Percentiles rank a stretch among this genome's conserved stretches.
These are phyloP conservation scores for Tenthredo notha DNA, from an alignment of 2,888 invertebrate species.

Conservation along the genomic window DNA sequence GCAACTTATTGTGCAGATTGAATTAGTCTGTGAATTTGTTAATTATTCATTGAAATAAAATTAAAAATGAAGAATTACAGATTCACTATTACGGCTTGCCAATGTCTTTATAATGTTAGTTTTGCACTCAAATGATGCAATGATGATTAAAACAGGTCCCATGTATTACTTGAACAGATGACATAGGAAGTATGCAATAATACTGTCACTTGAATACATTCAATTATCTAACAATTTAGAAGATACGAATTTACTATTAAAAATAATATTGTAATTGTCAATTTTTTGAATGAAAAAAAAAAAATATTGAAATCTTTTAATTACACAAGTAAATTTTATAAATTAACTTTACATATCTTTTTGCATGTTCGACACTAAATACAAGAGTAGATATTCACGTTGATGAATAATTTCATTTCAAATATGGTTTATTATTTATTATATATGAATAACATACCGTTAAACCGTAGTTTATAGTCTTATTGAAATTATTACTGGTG, in stretches of 20 bases:
- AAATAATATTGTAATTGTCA: neutral
- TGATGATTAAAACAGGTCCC: conserved; percentile 6
- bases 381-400: neutral
- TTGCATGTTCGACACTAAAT: neutral
- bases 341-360: neutral
- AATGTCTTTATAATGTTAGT: conserved; percentile 1
- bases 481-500: neutral
- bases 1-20: neutral
- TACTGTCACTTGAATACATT: neutral
- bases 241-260: no score
- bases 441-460: conserved; percentile 16
- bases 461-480: conserved; percentile 20
- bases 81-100: neutral
- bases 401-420: neutral
- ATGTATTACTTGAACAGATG: conserved; percentile 40
- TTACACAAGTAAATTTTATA: neutral
- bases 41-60: neutral
- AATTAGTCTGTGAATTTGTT: neutral
- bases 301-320: neutral
- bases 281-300: neutral
- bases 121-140: neutral
- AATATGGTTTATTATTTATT: neutral
- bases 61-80: neutral
- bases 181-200: conserved; percentile 7
- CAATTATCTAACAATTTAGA: neutral